phyloP scores from a whole-genome alignment of 2,113 vertebrate species.

The Aspiorhynchus laticeps region DNA sequence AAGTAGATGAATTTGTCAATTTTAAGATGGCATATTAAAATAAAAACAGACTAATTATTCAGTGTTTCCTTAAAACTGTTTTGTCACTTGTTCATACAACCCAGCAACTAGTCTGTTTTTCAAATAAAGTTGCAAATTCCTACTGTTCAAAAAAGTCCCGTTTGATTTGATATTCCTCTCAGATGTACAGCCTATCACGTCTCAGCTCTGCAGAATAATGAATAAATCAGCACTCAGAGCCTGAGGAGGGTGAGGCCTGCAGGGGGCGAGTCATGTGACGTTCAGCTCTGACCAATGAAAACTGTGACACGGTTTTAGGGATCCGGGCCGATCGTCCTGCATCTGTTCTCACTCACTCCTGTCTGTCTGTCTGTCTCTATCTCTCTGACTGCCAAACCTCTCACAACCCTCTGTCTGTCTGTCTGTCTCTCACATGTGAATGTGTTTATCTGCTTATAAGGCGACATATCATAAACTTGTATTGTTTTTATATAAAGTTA shows the following conservation, averaged over 20 bases:
- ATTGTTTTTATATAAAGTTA: neutral
- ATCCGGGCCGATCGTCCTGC: neutral
- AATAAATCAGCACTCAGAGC: neutral
- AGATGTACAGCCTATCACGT: neutral
- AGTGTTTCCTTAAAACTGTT: neutral
- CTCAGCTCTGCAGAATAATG: neutral
- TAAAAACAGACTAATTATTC: neutral
- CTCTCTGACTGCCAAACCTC: conserved; percentile 2
- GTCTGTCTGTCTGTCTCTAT: neutral
- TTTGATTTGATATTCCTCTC: neutral
- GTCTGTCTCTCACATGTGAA: conserved; percentile 34
- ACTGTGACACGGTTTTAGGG: neutral
- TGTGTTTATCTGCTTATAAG: neutral
- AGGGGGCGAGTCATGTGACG: neutral
- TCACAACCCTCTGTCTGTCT: conserved; percentile 32
- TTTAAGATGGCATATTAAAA: neutral
- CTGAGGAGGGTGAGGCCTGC: neutral
- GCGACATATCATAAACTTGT: neutral
- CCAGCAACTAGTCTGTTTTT: neutral
- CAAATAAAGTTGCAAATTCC: neutral
- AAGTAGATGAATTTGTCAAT: neutral
- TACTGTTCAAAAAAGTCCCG: neutral
- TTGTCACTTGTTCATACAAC: neutral
- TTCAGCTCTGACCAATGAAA: neutral
- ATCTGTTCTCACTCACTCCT: neutral